phyloP scores from a whole-genome alignment of 2,113 vertebrate genomes.

The Callocephalon fimbriatum region DNA sequence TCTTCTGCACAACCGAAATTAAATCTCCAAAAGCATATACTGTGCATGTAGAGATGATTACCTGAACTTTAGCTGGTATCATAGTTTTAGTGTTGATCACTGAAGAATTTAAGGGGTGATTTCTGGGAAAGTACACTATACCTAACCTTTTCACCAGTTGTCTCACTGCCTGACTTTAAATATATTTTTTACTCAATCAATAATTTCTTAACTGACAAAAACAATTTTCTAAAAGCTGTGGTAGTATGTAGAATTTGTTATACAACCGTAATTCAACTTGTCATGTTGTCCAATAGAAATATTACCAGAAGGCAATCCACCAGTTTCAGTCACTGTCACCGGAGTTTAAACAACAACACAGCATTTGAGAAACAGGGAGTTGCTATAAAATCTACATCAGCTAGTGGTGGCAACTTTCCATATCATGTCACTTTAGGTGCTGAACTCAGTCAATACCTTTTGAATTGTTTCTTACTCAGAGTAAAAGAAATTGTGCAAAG shows the following conservation, averaged over 20 bases:
- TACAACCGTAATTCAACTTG: conserved; percentile 61
- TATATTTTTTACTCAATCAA: conserved; percentile 63
- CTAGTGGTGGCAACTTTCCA: background rate
- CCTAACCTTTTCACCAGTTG: conserved; percentile 39
- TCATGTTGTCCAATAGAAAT: conserved; percentile 59
- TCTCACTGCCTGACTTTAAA: conserved; percentile 52
- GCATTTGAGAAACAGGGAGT: conserved; percentile 38
- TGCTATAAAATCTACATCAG: conserved; percentile 31
- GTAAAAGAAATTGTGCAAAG: background rate
- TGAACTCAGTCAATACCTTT: conserved; percentile 3
- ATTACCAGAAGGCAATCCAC: conserved; percentile 60
- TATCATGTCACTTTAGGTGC: conserved; percentile 2
- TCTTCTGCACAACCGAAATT: background rate
- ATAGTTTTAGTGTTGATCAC: background rate
- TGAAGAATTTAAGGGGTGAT: background rate
- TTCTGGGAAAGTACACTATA: conserved; percentile 6
- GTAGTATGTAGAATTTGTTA: conserved; percentile 64
- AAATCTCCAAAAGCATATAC: background rate
- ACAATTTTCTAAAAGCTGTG: conserved; percentile 58
- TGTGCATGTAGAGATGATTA: background rate
- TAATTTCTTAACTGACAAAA: conserved; percentile 71
- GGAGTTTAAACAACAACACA: conserved; percentile 21
- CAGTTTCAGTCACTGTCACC: conserved; percentile 55
- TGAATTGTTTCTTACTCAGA: conserved; percentile 5
- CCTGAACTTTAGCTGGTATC: background rate